Evolutionary conservation across 1,140 invertebrate genomes (phyloP).

Genomic region (Bemisia tabaci): DNA sequence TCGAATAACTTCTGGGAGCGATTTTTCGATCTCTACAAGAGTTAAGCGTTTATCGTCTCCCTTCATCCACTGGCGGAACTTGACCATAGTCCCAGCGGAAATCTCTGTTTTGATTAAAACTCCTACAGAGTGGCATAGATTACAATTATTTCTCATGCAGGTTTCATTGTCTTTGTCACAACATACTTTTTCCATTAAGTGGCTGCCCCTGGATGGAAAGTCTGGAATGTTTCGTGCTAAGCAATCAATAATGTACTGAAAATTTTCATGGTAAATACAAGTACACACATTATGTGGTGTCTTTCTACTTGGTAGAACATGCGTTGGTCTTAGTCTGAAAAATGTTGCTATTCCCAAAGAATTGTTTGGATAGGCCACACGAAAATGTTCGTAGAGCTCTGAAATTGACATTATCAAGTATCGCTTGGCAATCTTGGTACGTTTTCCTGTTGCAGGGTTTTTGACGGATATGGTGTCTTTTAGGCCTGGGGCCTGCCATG

Average conservation of each 20-base stretch:
- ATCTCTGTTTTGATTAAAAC: background rate
- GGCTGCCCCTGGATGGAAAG: background rate
- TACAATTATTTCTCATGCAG: background rate
- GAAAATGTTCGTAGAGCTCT: background rate
- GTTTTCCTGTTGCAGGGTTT: background rate
- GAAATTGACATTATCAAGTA: background rate
- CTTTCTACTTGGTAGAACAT: background rate
- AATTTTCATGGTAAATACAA: background rate
- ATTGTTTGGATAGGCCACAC: background rate
- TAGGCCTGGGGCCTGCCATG: background rate
- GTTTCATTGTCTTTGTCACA: background rate
- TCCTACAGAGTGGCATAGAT: background rate
- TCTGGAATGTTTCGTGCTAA: background rate
- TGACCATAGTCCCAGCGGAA: background rate
- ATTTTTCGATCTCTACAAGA: background rate
- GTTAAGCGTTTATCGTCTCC: background rate
- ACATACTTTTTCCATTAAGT: background rate
- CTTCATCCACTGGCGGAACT: background rate
- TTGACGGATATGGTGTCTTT: background rate
- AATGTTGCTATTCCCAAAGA: background rate
- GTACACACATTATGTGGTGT: background rate
- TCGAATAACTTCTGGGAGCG: background rate
- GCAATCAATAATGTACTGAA: background rate
- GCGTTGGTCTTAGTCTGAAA: background rate
- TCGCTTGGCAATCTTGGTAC: background rate